Evolutionary conservation across 1,140 invertebrate genomes (phyloP), one percentile per base, ranked within the genome.

Genomic region (Platyura marginata): DNA sequence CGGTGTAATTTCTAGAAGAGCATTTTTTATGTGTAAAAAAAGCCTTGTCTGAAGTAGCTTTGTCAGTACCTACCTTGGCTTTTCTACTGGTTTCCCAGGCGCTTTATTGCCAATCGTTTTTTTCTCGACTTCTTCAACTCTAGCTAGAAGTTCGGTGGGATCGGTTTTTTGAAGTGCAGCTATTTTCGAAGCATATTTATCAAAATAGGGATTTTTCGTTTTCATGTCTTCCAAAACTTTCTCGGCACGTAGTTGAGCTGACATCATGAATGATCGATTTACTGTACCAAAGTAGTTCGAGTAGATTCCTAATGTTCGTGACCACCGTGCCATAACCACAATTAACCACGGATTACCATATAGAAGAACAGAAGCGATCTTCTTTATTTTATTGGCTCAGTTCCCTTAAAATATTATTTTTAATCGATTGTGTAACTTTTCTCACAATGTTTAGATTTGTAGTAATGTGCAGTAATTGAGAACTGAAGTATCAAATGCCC

Each of bases 101-200:
- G 38, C 50, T 61, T 55, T 21, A 51, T 47, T 43, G 68, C 52
- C n/a, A n/a, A n/a, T n/a, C 50, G 67, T 67, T 39, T 66, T 52
- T 54, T 63, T 65, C 47, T 69, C 67, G 43, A 72, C 66, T 6
- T 67, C 62, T 52, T 78, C 77, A 18, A 82, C 60, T 47, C 71
- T 69, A 40, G 70, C 57, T n/a, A 80, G 48, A 53, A 87, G 83
- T 54, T 84, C 77, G 46, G 80, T 75, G 1, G 83, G 80, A 34
- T 73, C 74, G 1, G 72, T 78, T 60, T 81, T 63, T 56, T 88
- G 81, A 23, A 84, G 50, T 44, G 70, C 64, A 1, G 77, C 69
- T 45, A 89, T 84, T 58, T 86, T 84, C 1, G 69, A 56, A 0
- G 81, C 76, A 63, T 90, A 90, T 57, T 88, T 90, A 16, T 77